Evolutionary conservation across 2,888 invertebrate genomes (phyloP).

Genomic region (Strigamia crassipes): DNA sequence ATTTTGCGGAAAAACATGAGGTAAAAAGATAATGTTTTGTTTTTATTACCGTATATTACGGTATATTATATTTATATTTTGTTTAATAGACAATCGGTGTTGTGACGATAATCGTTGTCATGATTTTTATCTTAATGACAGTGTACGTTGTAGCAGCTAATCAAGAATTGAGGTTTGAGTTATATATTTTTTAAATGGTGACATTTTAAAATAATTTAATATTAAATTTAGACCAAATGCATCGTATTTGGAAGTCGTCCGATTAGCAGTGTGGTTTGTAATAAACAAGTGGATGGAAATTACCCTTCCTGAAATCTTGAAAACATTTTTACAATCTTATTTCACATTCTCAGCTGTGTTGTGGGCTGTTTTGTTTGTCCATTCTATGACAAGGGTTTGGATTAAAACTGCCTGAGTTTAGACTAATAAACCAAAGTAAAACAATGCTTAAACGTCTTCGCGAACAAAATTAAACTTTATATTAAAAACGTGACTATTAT

Average conservation of each 20-base stretch:
- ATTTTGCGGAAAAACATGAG: slow-evolving; percentile 41
- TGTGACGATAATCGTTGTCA: not conserved
- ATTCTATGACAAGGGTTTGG: slow-evolving; percentile 13
- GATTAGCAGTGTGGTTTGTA: not conserved
- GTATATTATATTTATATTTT: not conserved
- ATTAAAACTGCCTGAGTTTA: not conserved
- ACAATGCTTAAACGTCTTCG: not conserved
- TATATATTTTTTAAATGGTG: not conserved
- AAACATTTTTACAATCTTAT: not conserved
- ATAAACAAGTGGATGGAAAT: slow-evolving; percentile 15
- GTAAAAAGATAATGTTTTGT: no score
- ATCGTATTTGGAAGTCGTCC: not conserved
- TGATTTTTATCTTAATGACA: not conserved
- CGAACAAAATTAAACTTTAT: no score
- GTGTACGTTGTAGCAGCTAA: slow-evolving; percentile 3
- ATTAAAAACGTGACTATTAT: no score
- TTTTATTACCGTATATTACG: no score
- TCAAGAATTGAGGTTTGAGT: slow-evolving; percentile 3
- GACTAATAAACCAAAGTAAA: not conserved
- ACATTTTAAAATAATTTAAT: not conserved
- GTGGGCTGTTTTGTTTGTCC: slow-evolving; percentile 3
- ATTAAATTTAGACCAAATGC: not conserved
- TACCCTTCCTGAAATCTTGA: slow-evolving; percentile 24
- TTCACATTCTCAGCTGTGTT: slow-evolving; percentile 29
- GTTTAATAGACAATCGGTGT: not conserved